A percentile compares a stretch with the other conserved stretches of the same genome.
phyloP scores from a whole-genome alignment of 2,113 vertebrate genomes.

The Gambusia affinis region DNA sequence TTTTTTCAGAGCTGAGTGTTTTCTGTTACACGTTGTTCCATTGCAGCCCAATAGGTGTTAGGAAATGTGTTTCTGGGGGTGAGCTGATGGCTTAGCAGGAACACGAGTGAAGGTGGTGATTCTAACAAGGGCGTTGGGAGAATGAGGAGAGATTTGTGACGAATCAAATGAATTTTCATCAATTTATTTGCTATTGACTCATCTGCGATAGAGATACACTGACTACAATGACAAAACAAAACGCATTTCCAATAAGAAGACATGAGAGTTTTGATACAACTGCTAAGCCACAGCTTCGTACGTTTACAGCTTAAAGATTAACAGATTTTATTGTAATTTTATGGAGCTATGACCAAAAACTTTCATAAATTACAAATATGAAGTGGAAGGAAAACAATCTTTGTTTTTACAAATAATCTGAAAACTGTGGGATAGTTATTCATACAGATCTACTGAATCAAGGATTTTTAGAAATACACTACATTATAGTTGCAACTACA shows the following conservation, averaged over 20 bases:
- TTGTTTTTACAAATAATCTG: too few relatives aligned
- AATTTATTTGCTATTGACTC: slow-evolving; percentile 40
- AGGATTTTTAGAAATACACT: too few relatives aligned
- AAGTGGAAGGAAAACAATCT: not conserved
- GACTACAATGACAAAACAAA: not conserved
- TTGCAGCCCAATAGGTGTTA: slow-evolving; percentile 35
- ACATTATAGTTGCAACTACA: too few relatives aligned
- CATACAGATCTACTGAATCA: too few relatives aligned
- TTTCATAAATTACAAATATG: not conserved
- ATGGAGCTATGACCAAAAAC: not conserved
- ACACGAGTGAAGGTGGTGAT: slow-evolving; percentile 67
- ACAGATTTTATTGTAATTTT: not conserved
- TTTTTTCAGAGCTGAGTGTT: slow-evolving; percentile 12
- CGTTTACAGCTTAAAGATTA: not conserved
- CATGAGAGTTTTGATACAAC: not conserved
- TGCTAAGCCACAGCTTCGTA: not conserved
- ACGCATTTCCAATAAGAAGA: not conserved
- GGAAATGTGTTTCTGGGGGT: slow-evolving; percentile 43
- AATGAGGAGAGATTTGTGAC: slow-evolving; percentile 48
- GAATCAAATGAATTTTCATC: slow-evolving; percentile 40
- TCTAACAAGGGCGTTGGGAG: slow-evolving; percentile 47
- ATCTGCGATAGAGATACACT: slow-evolving; percentile 4
- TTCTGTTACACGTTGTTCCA: slow-evolving; percentile 38
- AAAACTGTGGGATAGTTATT: too few relatives aligned
- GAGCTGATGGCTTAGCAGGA: slow-evolving; percentile 59